A percentile compares a stretch with the other conserved stretches of the same genome.
These are phyloP conservation scores for Seladonia tumulorum DNA, from an alignment of 2,888 invertebrate species.

Conservation along the genomic window DNA sequence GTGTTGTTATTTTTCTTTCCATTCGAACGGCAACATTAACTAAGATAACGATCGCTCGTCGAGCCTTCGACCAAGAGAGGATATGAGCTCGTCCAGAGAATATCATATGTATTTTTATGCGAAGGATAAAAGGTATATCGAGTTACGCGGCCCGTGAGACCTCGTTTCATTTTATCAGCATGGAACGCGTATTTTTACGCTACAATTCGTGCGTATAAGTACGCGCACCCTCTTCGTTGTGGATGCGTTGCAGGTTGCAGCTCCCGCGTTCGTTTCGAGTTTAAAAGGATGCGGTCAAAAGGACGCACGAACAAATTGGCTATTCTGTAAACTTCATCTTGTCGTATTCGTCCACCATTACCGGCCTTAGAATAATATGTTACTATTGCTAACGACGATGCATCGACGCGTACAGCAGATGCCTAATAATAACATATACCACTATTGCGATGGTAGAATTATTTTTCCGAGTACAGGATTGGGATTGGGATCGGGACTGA, in stretches of 20 bases:
- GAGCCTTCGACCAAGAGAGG: too few species aligned
- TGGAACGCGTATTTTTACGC: conserved; percentile 48
- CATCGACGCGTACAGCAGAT: not conserved
- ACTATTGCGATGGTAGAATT: not conserved
- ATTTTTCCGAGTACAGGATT: not conserved
- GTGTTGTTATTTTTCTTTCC: not conserved
- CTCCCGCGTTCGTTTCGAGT: conserved; percentile 33
- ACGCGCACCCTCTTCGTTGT: not conserved
- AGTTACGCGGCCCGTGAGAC: conserved; percentile 47
- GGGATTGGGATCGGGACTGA: not conserved
- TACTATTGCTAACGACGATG: not conserved
- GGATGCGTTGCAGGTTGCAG: conserved; percentile 5
- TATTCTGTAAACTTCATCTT: not conserved
- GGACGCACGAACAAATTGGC: not conserved
- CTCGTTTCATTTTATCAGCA: conserved; percentile 40
- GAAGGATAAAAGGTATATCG: conserved; percentile 37
- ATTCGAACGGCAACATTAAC: not conserved
- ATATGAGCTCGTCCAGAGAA: not conserved
- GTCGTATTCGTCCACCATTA: not conserved
- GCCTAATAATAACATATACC: not conserved
- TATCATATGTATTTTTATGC: conserved; percentile 40
- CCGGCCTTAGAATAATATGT: not conserved
- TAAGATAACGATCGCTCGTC: not conserved
- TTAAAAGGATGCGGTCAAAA: not conserved
- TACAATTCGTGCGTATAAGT: conserved; percentile 44